Evolutionary conservation across 2,888 invertebrate genomes (phyloP), one percentile per base, ranked within the genome.

Genomic region (Argyra leucocephala): DNA sequence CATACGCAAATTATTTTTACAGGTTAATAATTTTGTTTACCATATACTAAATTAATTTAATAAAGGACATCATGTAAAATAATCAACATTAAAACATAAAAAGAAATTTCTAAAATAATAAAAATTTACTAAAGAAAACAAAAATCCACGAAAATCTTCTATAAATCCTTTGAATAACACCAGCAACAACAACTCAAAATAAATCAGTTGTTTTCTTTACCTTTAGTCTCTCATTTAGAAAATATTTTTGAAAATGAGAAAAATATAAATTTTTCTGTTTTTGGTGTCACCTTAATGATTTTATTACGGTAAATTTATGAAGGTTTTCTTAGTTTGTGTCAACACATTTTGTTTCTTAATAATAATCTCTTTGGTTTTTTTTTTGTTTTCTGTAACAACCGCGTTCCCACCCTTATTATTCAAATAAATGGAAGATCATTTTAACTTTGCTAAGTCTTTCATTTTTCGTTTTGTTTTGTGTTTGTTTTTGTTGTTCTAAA

Each of bases 211-310:
- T 48, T n/a, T n/a, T n/a, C n/a, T 18, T 48, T 18, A 48, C 48
- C 48, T 48, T 48, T 18, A n/a, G 3, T 1, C 48, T 15, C n/a
- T 18, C 15, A 48, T 9, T 18, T 18, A 48, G 6, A 31, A 15
- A 48, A 48, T 18, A 6, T 31, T n/a, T n/a, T 5, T 3, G 18
- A 18, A 48, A 48, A 48, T 18, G 48, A n/a, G 48, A 18, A 18
- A 48, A 15, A 9, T 15, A 48, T 2, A 48, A 37, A 37, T 37
- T 10, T 12, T 48, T 48, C 18, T 48, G 15, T 9, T 31, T 31
- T 48, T 18, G 48, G 48, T 48, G 48, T 48, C 15, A 48, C 48
- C 48, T 48, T 48, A 48, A 48, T 48, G 48, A 48, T 48, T 48
- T 48, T 48, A 48, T 48, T 48, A 18, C 48, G 12, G n/a, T 48